Evolutionary conservation across 2,888 invertebrate genomes (phyloP).

Genomic region (Hartigia nigra): DNA sequence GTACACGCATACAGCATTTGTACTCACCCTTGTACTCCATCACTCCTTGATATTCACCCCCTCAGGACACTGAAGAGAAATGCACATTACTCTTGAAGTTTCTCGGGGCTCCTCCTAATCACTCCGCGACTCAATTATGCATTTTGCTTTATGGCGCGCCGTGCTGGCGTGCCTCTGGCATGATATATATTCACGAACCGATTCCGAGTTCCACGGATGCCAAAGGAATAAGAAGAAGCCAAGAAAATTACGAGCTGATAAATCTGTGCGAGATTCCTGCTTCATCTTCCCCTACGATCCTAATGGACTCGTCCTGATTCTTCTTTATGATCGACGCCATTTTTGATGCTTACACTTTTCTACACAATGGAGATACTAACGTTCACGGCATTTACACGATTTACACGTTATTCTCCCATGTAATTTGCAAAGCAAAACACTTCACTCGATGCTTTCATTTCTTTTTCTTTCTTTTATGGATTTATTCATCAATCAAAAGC

Average conservation of each 20-base stretch:
- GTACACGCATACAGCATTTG: background rate
- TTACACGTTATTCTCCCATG: background rate
- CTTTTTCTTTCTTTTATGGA: background rate
- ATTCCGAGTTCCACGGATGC: background rate
- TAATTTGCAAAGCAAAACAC: background rate
- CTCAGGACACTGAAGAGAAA: constrained; percentile 23
- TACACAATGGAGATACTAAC: background rate
- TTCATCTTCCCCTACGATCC: background rate
- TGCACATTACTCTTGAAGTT: constrained; percentile 51
- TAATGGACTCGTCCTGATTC: background rate
- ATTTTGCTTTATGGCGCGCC: constrained; percentile 35
- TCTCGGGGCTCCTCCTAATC: constrained; percentile 50
- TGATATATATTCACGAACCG: background rate
- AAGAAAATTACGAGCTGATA: background rate
- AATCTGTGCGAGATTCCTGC: background rate
- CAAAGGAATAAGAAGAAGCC: background rate
- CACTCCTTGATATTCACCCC: background rate
- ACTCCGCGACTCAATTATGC: constrained; percentile 52
- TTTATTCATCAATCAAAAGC: background rate
- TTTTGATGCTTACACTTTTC: background rate
- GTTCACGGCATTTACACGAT: background rate
- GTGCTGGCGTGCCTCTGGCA: constrained; percentile 13
- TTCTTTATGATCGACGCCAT: background rate
- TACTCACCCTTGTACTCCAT: background rate
- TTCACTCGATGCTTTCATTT: background rate